A percentile compares a stretch with the other conserved stretches of the same genome.
Evolutionary conservation across 2,797 vertebrate species (phyloP).

Genomic region (Vespertilio murinus): DNA sequence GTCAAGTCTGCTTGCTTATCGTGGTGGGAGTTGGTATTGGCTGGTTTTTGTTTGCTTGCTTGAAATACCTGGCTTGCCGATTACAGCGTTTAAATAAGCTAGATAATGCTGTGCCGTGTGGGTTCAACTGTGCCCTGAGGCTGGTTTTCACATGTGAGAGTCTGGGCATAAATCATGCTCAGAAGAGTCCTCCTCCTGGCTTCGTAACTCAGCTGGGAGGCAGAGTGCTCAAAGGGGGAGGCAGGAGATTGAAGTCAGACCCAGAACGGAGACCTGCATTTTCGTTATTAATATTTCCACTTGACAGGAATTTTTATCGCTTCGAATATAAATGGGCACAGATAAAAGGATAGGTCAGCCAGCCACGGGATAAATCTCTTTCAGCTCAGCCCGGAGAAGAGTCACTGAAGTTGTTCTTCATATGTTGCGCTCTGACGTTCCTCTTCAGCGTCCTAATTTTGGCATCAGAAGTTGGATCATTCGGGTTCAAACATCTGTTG

Average conservation of each 20-base stretch:
- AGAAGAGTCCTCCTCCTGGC: background rate
- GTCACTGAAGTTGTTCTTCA: conserved; percentile 32
- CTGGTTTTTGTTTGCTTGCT: conserved; percentile 23
- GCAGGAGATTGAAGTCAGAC: conserved; percentile 15
- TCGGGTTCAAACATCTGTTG: conserved; percentile 74
- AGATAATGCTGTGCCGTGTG: background rate
- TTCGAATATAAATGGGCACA: conserved; percentile 35
- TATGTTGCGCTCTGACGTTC: background rate
- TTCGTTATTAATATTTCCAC: conserved; percentile 52
- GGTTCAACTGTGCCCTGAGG: background rate
- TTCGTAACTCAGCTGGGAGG: conserved; percentile 20
- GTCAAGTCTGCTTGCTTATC: conserved; percentile 16
- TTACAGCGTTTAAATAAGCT: background rate
- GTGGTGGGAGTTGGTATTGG: background rate
- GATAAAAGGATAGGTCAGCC: conserved; percentile 49
- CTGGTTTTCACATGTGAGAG: background rate
- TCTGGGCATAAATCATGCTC: background rate
- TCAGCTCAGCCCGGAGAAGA: conserved; percentile 1
- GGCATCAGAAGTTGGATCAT: conserved; percentile 63
- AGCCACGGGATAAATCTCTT: conserved; percentile 52
- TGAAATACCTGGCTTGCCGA: background rate
- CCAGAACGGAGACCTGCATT: background rate
- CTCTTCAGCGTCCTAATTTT: conserved; percentile 54
- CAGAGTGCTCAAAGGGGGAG: background rate
- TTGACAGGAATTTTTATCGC: conserved; percentile 48